Evolutionary conservation across 2,113 vertebrate genomes (phyloP).

Genomic region (Tetrao urogallus): DNA sequence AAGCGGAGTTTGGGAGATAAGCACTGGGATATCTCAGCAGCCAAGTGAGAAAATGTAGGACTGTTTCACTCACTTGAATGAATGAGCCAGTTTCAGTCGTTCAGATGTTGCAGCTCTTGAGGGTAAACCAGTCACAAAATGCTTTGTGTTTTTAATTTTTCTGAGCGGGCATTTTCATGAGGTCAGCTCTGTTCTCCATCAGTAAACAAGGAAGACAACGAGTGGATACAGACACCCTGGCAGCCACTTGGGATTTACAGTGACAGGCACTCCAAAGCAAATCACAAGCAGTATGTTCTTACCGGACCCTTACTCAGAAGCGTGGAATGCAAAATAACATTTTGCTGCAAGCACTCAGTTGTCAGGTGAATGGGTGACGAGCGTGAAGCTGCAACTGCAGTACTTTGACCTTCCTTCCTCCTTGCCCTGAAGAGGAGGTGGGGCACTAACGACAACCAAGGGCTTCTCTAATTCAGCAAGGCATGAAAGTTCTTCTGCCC

Average conservation of each 20-base stretch:
- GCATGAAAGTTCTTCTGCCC: background rate
- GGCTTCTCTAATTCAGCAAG: background rate
- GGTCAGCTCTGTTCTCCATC: background rate
- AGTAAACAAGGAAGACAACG: background rate
- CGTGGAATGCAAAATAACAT: background rate
- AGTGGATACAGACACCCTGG: background rate
- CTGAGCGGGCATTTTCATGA: background rate
- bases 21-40: background rate
- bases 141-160: background rate
- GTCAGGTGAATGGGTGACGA: background rate
- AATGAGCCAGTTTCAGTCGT: background rate
- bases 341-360: background rate
- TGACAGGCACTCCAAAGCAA: background rate
- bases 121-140: background rate
- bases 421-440: background rate
- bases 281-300: background rate
- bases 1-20: background rate
- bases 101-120: background rate
- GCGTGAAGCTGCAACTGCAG: background rate
- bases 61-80: fast-evolving
- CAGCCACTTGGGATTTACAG: background rate
- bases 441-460: background rate
- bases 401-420: background rate
- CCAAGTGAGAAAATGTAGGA: background rate
- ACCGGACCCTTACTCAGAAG: background rate